A percentile compares a stretch with the other conserved stretches of the same genome.
These are phyloP conservation scores for Microcebus murinus DNA, from an alignment of 2,113 vertebrate genomes.

Conservation along the genomic window DNA sequence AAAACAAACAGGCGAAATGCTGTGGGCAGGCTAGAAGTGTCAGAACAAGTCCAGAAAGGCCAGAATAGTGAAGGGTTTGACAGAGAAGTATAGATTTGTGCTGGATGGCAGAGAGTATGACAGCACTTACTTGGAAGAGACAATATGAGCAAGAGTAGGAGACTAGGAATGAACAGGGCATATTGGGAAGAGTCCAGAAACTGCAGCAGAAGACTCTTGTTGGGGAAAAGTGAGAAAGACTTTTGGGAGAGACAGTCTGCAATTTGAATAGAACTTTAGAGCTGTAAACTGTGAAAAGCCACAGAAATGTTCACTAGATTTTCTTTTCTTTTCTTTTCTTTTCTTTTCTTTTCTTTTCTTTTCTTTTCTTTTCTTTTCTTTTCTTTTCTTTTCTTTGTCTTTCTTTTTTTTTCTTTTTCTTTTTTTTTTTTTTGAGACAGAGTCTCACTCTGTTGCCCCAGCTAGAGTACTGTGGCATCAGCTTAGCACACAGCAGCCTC, in stretches of 20 bases:
- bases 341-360: too few species aligned
- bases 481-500: too few species aligned
- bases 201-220: not conserved
- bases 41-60: constrained; percentile 11
- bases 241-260: not conserved
- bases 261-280: not conserved
- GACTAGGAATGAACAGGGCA: not conserved
- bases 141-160: not conserved
- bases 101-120: not conserved
- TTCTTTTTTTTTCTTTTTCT: too few species aligned
- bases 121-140: not conserved
- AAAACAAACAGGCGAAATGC: not conserved
- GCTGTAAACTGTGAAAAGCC: not conserved
- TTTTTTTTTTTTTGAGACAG: too few species aligned
- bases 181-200: not conserved
- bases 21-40: not conserved
- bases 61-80: not conserved
- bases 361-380: too few species aligned
- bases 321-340: too few species aligned
- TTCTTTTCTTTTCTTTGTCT: too few species aligned
- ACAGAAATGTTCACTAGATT: not conserved
- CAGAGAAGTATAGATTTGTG: not conserved
- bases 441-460: too few species aligned
- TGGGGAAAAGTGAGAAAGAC: not conserved
- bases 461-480: too few species aligned